A percentile compares a stretch with the other conserved stretches of the same genome.
Evolutionary conservation across 2,113 vertebrate genomes (phyloP).

Genomic region (Engystomops pustulosus): DNA sequence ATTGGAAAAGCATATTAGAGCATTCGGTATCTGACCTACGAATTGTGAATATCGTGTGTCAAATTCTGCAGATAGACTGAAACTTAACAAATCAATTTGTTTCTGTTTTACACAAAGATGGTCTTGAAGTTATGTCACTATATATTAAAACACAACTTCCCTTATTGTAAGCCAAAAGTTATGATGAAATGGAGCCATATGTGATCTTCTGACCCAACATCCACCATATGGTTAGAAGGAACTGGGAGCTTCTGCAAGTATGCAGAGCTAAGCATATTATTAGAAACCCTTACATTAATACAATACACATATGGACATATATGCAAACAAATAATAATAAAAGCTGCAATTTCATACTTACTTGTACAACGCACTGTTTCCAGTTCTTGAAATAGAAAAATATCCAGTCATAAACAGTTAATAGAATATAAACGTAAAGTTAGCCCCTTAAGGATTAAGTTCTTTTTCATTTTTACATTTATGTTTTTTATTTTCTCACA

Average conservation of each 20-base stretch:
- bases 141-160: constrained; percentile 1
- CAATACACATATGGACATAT: neutral
- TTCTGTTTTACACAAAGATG: constrained; percentile 6
- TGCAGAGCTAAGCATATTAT: neutral
- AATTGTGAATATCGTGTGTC: neutral
- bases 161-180: neutral
- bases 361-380: too few species aligned
- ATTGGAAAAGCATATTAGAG: neutral
- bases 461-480: too few species aligned
- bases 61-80: neutral
- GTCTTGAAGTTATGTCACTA: neutral
- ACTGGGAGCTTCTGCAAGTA: neutral
- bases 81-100: constrained; percentile 2
- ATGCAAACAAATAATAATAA: neutral
- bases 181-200: constrained; percentile 24
- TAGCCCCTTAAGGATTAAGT: too few species aligned
- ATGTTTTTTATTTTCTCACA: too few species aligned
- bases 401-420: neutral
- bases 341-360: neutral
- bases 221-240: neutral
- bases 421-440: neutral
- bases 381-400: too few species aligned
- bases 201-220: constrained; percentile 19
- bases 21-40: neutral
- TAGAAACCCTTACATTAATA: neutral